Base-by-base conservation (phyloP, 2,113 vertebrate species). In the Sceloporus tristichus region DNA sequence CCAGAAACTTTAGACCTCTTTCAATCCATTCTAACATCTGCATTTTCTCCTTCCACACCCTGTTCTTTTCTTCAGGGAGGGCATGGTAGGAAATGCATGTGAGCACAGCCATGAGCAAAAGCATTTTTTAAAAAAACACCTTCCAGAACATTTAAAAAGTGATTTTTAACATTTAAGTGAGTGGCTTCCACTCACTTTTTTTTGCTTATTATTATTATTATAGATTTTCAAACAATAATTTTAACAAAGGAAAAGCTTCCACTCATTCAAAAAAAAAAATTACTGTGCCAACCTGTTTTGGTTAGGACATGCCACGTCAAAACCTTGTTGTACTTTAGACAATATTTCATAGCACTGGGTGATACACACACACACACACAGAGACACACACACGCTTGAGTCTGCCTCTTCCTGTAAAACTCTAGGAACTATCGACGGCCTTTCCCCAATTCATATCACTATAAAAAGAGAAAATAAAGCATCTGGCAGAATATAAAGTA, bases 11-110 rank as follows among this genome's bases (percentile, higher is more conserved):
- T 74, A 91, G 92, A 84, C 76, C 83, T 75, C 59, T 78, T 48
- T 59, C 82, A 91, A 85, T 66, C 71, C 83, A 56, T 68, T n/a
- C 73, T 34, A 85, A 88, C 84, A 91, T 89, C 88, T 91, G 88
- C 85, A 89, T 53, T 91, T 89, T 83, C 86, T 65, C 66, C 70
- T 34, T 38, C 34, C 42, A 11, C 42, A 71, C 25, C 42, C 78
- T 19, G 29, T 14, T 73, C 23, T 53, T 66, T 62, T 40, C 27
- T 38, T 59, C 5, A 21, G 34, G 19, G 86, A 38, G 23, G 14
- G 23, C 56, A 59, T 34, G 21, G 9, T 42, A 34, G 56, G 70
- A 87, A 56, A n/a, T 21, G 3, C 11, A 54, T 34, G 11, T 2
- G 42, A 16, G 0, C 56, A 59, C 4, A 76, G 13, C 21, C 53